Evolutionary conservation across 2,888 invertebrate species (phyloP).

Genomic region (Athalia rosae): DNA sequence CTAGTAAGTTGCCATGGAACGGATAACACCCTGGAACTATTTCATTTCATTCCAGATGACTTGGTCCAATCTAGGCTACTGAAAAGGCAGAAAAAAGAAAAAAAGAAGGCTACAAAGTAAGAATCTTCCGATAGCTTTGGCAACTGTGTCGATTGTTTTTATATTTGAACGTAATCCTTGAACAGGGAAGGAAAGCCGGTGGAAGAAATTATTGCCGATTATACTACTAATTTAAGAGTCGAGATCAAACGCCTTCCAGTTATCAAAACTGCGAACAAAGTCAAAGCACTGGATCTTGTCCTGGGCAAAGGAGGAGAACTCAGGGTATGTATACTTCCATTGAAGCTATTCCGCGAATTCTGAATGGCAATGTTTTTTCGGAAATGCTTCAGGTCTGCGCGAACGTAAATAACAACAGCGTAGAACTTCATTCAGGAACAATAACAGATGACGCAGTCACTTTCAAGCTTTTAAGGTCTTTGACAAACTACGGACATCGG

Average conservation of each 20-base stretch:
- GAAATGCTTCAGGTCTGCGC: conserved; percentile 74
- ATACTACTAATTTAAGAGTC: conserved; percentile 80
- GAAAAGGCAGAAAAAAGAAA: conserved; percentile 87
- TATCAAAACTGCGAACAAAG: conserved; percentile 80
- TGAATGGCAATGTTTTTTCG: too few relatives aligned
- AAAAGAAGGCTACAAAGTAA: conserved; percentile 74
- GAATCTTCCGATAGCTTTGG: conserved; percentile 5
- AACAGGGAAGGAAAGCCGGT: conserved; percentile 61
- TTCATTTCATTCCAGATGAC: conserved; percentile 85
- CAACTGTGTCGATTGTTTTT: not conserved
- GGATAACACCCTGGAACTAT: conserved; percentile 88
- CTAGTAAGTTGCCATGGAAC: conserved; percentile 89
- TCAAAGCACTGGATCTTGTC: conserved; percentile 82
- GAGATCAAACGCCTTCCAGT: conserved; percentile 82
- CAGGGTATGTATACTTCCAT: conserved; percentile 72
- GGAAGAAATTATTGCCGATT: conserved; percentile 66
- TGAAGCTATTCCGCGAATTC: not conserved
- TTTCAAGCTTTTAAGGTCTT: conserved; percentile 78
- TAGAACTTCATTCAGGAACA: conserved; percentile 81
- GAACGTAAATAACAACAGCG: conserved; percentile 83
- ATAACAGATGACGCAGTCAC: conserved; percentile 76
- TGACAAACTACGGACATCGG: conserved; percentile 88
- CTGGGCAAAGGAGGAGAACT: conserved; percentile 84
- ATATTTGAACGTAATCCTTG: not conserved
- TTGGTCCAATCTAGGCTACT: conserved; percentile 82